A percentile compares a stretch with the other conserved stretches of the same genome.
Evolutionary conservation across 2,888 invertebrate species (phyloP).

Genomic region (Meteorus cinctellus): DNA sequence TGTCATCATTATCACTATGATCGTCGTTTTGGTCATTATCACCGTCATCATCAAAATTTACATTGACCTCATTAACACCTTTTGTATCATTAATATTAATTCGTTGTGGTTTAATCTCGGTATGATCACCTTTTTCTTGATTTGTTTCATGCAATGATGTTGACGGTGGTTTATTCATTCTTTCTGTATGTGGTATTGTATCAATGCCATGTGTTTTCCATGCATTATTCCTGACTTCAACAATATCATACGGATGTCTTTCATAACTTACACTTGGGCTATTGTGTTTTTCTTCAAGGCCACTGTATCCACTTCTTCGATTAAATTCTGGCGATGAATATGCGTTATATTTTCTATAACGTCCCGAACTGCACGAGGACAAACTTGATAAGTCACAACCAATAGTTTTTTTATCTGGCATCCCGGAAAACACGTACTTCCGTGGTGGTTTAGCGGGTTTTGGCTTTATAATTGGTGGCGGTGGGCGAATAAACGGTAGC

Average conservation of each 20-base stretch:
- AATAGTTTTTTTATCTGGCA: constrained; percentile 70
- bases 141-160: background rate
- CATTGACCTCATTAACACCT: background rate
- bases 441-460: constrained; percentile 80
- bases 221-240: constrained; percentile 85
- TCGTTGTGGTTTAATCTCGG: background rate
- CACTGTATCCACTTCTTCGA: constrained; percentile 48
- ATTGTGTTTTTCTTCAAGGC: constrained; percentile 58
- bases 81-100: background rate
- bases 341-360: constrained; percentile 18
- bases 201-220: constrained; percentile 88
- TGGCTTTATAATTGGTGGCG: constrained; percentile 77
- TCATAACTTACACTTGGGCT: constrained; percentile 71
- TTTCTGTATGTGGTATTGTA: constrained; percentile 83
- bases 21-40: background rate
- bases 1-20: constrained; percentile 13
- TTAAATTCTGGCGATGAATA: constrained; percentile 8
- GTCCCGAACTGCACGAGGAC: constrained; percentile 13
- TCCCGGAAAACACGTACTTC: constrained; percentile 73
- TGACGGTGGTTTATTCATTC: constrained; percentile 55
- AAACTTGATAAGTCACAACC: constrained; percentile 62
- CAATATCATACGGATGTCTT: constrained; percentile 82
- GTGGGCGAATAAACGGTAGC: constrained; percentile 58
- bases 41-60: constrained; percentile 1
- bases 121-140: constrained; percentile 8